Evolutionary conservation across 2,113 vertebrate genomes (phyloP).

Genomic region (Seriola quinqueradiata): DNA sequence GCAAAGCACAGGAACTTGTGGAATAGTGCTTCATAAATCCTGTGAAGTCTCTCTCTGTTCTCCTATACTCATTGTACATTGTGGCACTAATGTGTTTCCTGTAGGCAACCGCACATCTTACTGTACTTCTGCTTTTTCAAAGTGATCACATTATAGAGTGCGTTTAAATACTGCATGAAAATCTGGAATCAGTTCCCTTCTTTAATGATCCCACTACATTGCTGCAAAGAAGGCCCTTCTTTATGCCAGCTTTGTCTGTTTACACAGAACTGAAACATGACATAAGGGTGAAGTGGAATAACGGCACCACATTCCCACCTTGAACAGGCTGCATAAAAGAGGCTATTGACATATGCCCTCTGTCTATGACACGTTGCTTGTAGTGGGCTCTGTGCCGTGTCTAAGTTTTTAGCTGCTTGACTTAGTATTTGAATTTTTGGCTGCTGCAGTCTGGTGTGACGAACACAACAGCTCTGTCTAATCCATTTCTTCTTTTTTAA

Average conservation of each 20-base stretch:
- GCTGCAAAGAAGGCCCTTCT: too few species aligned
- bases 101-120: too few species aligned
- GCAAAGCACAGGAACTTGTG: neutral
- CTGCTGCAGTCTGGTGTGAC: conserved; percentile 6
- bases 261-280: too few species aligned
- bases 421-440: neutral
- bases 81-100: neutral
- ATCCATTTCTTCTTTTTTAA: neutral
- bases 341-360: neutral
- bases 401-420: neutral
- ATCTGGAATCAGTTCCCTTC: neutral
- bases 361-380: neutral
- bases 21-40: neutral
- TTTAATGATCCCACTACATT: too few species aligned
- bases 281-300: too few species aligned
- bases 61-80: too few species aligned
- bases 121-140: neutral
- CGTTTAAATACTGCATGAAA: neutral
- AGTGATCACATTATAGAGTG: neutral
- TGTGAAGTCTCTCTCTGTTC: neutral
- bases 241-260: too few species aligned
- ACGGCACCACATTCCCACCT: too few species aligned
- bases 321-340: too few species aligned
- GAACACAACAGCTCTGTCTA: conserved; percentile 17
- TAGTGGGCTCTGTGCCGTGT: neutral